Evolutionary conservation across 2,888 invertebrate genomes (phyloP).

Genomic region (Brenthis ino): DNA sequence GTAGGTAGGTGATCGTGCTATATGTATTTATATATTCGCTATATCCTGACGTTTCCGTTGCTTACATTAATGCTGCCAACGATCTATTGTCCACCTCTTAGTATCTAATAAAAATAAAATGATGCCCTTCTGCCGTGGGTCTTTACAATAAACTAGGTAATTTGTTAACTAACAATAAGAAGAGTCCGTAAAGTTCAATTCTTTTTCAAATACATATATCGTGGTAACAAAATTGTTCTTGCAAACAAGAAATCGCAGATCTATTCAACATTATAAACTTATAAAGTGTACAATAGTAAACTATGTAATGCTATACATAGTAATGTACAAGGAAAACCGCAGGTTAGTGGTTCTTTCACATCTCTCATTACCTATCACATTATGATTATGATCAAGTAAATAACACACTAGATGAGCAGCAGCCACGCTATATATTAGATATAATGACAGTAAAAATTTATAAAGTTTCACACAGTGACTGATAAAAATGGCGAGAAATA

Average conservation of each 20-base stretch:
- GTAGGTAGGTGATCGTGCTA: not conserved
- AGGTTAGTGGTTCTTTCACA: conserved; percentile 41
- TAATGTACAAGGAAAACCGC: conserved; percentile 44
- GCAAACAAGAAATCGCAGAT: not conserved
- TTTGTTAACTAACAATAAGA: too few relatives aligned
- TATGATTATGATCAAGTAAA: conserved; percentile 36
- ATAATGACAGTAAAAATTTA: not conserved
- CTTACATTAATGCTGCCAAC: conserved; percentile 13
- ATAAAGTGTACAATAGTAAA: not conserved
- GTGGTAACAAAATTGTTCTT: not conserved
- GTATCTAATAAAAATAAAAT: not conserved
- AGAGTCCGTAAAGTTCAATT: too few relatives aligned
- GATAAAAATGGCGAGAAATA: too few relatives aligned
- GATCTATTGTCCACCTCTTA: conserved; percentile 22
- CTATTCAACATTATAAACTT: not conserved
- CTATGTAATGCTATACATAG: too few relatives aligned
- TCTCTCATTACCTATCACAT: conserved; percentile 37
- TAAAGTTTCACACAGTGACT: not conserved
- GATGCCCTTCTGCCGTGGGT: too few relatives aligned
- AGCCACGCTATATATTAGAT: not conserved
- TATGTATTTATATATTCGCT: conserved; percentile 11
- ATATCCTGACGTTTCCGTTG: conserved; percentile 28
- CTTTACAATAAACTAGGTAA: too few relatives aligned
- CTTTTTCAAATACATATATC: not conserved
- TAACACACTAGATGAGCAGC: too few relatives aligned